These are phyloP conservation scores for Periophthalmodon schlosseri DNA, from an alignment of 2,113 vertebrate species.

Conservation along the genomic window DNA sequence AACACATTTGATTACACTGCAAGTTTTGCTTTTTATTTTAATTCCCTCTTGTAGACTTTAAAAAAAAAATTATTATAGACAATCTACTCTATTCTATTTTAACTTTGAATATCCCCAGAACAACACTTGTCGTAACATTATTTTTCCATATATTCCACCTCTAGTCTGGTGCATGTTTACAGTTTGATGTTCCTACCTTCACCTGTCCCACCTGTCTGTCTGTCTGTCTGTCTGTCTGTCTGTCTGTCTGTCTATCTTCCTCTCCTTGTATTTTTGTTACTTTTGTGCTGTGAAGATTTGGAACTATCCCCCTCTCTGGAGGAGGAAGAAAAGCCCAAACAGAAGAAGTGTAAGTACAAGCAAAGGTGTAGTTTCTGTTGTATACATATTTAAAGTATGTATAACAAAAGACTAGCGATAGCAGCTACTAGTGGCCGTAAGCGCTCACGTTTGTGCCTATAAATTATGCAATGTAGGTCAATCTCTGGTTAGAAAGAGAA, in stretches of 20 bases:
- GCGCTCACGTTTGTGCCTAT: not conserved
- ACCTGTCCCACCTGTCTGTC: not conserved
- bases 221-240: constrained; percentile 4
- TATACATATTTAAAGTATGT: constrained; percentile 7
- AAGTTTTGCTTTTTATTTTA: no score
- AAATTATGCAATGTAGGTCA: not conserved
- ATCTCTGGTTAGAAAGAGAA: not conserved
- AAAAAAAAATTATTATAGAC: no score
- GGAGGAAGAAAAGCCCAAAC: constrained; percentile 78
- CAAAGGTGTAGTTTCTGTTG: not conserved
- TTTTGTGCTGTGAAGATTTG: constrained; percentile 56
- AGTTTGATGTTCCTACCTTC: constrained; percentile 13
- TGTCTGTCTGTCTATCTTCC: constrained; percentile 19
- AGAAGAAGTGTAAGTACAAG: constrained; percentile 89
- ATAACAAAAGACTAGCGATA: not conserved
- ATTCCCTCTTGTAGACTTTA: no score
- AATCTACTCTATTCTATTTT: no score
- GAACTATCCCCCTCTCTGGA: constrained; percentile 62
- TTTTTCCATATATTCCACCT: not conserved
- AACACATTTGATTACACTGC: no score
- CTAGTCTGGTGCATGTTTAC: constrained; percentile 4
- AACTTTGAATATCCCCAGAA: not conserved
- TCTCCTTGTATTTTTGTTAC: constrained; percentile 33
- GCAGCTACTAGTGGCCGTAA: not conserved
- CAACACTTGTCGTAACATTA: not conserved